Base-by-base conservation (phyloP, 2,888 invertebrate genomes). In the Tethea ocularis region DNA sequence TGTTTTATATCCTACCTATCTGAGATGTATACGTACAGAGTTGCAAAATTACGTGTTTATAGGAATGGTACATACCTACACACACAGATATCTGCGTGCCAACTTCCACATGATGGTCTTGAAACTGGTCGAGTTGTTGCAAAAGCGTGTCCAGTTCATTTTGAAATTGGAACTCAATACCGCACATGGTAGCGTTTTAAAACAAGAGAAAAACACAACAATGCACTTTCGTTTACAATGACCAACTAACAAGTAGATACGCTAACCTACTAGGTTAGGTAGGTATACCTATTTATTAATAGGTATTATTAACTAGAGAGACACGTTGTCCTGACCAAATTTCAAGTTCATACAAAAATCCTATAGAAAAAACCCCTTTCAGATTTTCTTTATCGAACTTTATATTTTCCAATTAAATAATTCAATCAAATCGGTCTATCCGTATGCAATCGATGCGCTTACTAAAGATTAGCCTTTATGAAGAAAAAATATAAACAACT, bases 71-170 rank as follows among this genome's bases (percentile, higher is more conserved):
- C 1, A 17, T 53, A 29, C 17, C n/a, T 29, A 53, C 26, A 22
- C 26, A 20, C 38, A 38, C 38, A n/a, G 38, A 11, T 11, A 20
- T 33, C 20, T 54, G 33, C 33, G 33, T 13, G 33, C 33, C 46
- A 20, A 54, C 54, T 29, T 17, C 26, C 24, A 17, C 29, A 53
- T 26, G 52, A 17, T 41, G 52, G 63, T 52, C 55, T 41, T 57
- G 52, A 60, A 73, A 71, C 68, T 29, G 57, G 72, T 71, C 71
- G 63, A 52, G 61, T 57, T 33, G 29, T 67, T 72, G 67, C 72
- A 63, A 73, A 60, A 72, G 56, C 13, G 46, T 56, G 56, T 57
- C 60, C 53, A 58, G 61, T 63, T 54, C 62, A 59, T 57, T 61
- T 61, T 61, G 61, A 67, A 67, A 71, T 63, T 69, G 61, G 64